Conservation (phyloP, 2,888 invertebrate genomes). For the Ceriagrion tenellum region DNA sequence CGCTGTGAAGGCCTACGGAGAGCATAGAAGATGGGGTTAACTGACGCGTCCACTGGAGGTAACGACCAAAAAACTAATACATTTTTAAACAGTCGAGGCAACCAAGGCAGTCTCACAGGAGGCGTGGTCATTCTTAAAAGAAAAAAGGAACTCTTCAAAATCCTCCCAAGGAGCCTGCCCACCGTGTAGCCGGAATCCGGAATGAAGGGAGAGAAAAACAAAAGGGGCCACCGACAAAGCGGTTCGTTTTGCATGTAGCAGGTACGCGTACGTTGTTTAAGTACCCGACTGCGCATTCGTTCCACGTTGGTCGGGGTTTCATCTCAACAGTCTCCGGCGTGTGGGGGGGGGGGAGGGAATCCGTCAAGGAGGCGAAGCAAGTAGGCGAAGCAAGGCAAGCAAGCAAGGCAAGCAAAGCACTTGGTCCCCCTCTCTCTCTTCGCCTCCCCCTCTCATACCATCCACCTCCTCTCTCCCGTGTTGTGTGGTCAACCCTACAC, state of each 20-base stretch:
- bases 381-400: neutral
- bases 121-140: neutral
- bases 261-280: neutral
- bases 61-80: neutral
- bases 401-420: conserved; percentile 29
- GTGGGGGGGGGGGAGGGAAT: neutral
- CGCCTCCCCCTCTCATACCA: neutral
- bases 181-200: neutral
- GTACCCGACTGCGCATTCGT: conserved; percentile 22
- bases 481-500: conserved; percentile 43
- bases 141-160: neutral
- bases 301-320: conserved; percentile 11
- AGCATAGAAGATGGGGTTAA: neutral
- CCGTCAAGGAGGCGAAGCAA: neutral
- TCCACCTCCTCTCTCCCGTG: neutral
- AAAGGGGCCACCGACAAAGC: neutral
- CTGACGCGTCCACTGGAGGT: neutral
- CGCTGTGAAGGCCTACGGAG: neutral
- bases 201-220: neutral
- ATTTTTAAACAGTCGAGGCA: neutral
- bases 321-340: neutral
- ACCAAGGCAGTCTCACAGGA: neutral
- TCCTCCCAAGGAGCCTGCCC: neutral
- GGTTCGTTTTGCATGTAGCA: neutral
- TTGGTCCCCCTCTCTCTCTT: neutral